A percentile compares a stretch with the other conserved stretches of the same genome.
phyloP scores from a whole-genome alignment of 1,140 invertebrate species.

The Rhynchophorus ferrugineus region DNA sequence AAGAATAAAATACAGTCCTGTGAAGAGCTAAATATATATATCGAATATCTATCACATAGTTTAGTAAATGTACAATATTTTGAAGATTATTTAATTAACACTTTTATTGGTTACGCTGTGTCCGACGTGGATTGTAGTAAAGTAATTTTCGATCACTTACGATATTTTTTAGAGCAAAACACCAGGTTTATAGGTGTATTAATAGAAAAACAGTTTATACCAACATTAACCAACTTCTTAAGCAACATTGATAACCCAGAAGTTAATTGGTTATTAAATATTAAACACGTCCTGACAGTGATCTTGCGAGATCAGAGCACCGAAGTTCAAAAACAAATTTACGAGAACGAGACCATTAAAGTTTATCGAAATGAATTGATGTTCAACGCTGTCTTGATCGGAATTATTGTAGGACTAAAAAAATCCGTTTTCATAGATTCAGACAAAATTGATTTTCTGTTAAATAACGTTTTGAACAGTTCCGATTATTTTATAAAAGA shows the following conservation, averaged over 20 bases:
- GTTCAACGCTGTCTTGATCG: slow-evolving; percentile 40
- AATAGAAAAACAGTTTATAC: slow-evolving; percentile 4
- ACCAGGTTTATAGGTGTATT: neutral
- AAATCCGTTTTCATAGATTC: slow-evolving; percentile 37
- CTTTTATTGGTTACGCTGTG: slow-evolving; percentile 13
- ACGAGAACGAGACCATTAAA: neutral
- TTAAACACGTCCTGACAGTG: slow-evolving; percentile 9
- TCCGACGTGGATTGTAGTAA: neutral
- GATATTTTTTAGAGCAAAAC: neutral
- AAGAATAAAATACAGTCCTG: slow-evolving; percentile 27
- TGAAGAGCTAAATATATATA: slow-evolving; percentile 20
- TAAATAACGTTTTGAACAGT: slow-evolving; percentile 35
- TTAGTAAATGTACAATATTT: slow-evolving; percentile 13
- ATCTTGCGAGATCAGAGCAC: slow-evolving; percentile 8
- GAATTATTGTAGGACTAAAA: slow-evolving; percentile 39
- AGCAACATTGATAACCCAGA: neutral
- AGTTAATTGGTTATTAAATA: slow-evolving; percentile 2
- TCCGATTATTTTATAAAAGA: slow-evolving; percentile 32
- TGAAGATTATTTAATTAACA: slow-evolving; percentile 17
- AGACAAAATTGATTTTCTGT: slow-evolving; percentile 37
- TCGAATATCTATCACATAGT: slow-evolving; percentile 20
- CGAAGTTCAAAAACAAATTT: slow-evolving; percentile 2
- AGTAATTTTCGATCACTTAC: slow-evolving; percentile 13
- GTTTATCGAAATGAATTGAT: slow-evolving; percentile 24
- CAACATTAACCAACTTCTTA: slow-evolving; percentile 5